Base-by-base conservation (phyloP, 1,140 invertebrate species). In the Littorina saxatilis region DNA sequence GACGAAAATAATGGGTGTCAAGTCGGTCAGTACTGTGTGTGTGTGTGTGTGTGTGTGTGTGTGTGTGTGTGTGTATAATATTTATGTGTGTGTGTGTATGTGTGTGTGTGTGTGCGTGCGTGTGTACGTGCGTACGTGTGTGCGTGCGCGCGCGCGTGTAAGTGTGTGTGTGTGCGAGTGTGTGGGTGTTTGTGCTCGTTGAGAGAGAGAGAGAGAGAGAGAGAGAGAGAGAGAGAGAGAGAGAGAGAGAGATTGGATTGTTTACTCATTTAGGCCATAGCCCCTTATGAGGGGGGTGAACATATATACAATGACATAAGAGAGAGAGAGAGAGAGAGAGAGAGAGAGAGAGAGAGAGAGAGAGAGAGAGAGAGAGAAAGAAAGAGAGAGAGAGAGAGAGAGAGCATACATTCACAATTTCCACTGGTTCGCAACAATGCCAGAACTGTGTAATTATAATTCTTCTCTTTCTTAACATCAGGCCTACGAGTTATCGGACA, bases 21-120 rank as follows among this genome's bases (percentile, higher is more conserved):
- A n/a, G n/a, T n/a, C n/a, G n/a, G n/a, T n/a, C n/a, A n/a, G n/a
- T n/a, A n/a, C n/a, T n/a, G n/a, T n/a, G n/a, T n/a, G n/a, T 52
- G 50, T 52, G 50, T 52, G 50, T 52, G 50, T 52, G 50, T 52
- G 50, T 52, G 50, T 52, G 50, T 52, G 50, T 52, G 50, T 52
- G 50, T 52, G 50, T 52, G 50, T 52, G 50, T 52, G 50, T 52
- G 50, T n/a, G n/a, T n/a, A n/a, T n/a, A n/a, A n/a, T n/a, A n/a
- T n/a, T n/a, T n/a, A n/a, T n/a, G n/a, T n/a, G 50, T 52, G 50
- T 52, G 50, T 52, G 50, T 52, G 50, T 52, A 23, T 52, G 50
- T 52, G 50, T 52, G 50, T 52, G 50, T 52, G 50, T 52, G 50
- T 52, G 50, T 52, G 50, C 23, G 50, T 52, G 50, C 23, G 50